Evolutionary conservation across 2,888 invertebrate species (phyloP).

Genomic region (Macrosiphum euphorbiae): DNA sequence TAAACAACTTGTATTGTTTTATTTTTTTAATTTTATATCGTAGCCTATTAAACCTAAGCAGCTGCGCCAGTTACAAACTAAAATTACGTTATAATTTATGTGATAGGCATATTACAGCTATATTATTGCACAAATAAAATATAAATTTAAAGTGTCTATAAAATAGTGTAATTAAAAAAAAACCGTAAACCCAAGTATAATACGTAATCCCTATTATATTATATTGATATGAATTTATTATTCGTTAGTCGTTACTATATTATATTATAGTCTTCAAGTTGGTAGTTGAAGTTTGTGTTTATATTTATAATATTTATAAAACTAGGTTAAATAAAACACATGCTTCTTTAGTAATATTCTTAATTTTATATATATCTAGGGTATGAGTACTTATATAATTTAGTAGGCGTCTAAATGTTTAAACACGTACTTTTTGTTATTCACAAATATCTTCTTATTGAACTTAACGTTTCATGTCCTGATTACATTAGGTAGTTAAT

Average conservation of each 20-base stretch:
- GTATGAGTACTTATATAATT: neutral
- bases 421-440: neutral
- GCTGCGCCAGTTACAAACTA: neutral
- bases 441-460: neutral
- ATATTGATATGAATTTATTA: neutral
- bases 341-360: neutral
- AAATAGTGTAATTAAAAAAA: neutral
- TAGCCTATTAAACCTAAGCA: neutral
- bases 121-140: neutral
- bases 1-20: neutral
- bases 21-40: neutral
- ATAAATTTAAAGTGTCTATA: neutral
- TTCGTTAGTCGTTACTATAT: neutral
- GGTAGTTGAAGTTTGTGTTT: neutral
- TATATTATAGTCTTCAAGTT: neutral
- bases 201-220: neutral
- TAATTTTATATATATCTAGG: neutral
- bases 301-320: slow-evolving; percentile 9
- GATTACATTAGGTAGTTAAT: slow-evolving; percentile 16
- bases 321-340: slow-evolving; percentile 10
- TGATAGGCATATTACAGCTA: neutral
- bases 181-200: neutral
- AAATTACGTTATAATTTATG: neutral
- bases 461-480: neutral
- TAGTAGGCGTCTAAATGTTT: neutral